Evolutionary conservation across 2,797 vertebrate genomes (phyloP).

Genomic region (Poecilia gillii): DNA sequence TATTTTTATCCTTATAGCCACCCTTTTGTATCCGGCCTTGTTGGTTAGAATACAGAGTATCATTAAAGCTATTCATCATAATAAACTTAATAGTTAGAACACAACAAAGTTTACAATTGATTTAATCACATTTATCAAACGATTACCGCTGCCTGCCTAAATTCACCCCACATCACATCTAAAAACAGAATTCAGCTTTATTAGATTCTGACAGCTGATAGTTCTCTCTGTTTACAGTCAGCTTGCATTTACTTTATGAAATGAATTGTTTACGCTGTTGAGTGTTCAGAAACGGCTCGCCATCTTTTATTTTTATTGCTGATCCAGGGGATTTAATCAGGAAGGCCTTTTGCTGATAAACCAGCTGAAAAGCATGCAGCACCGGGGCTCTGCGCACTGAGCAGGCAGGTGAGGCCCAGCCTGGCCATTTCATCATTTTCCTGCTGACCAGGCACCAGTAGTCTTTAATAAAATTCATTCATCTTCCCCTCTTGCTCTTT

Average conservation of each 20-base stretch:
- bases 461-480: slow-evolving; percentile 70
- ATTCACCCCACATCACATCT: not conserved
- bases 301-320: not conserved
- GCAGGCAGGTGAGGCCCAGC: slow-evolving; percentile 35
- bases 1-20: too few relatives aligned
- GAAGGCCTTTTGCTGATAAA: slow-evolving; percentile 23
- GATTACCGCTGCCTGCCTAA: not conserved
- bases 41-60: too few relatives aligned
- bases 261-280: not conserved
- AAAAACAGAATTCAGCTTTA: not conserved
- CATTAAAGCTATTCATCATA: too few relatives aligned
- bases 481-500: slow-evolving; percentile 57
- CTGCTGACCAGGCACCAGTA: slow-evolving; percentile 66
- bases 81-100: too few relatives aligned
- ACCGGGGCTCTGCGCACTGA: slow-evolving; percentile 5
- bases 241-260: not conserved
- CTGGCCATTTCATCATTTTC: slow-evolving; percentile 57
- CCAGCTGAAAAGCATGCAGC: slow-evolving; percentile 27
- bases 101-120: not conserved
- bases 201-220: not conserved
- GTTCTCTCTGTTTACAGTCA: not conserved
- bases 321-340: slow-evolving; percentile 14
- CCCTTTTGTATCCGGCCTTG: too few relatives aligned
- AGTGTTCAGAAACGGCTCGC: not conserved
- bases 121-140: not conserved